phyloP scores from a whole-genome alignment of 2,888 invertebrate species.

The Cetonia aurata region DNA sequence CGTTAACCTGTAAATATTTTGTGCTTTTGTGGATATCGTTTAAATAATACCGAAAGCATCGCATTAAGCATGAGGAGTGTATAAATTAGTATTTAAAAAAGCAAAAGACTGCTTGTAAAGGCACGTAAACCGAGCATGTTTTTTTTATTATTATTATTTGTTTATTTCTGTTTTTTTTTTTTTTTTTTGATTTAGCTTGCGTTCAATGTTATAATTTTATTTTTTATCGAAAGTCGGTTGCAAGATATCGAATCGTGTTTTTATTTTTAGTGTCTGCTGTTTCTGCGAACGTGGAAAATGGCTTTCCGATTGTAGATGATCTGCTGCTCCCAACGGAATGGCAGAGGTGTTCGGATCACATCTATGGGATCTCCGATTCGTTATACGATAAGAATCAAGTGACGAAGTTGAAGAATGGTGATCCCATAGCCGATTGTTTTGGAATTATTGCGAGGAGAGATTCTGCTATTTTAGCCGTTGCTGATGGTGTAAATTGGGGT shows the following conservation, averaged over 20 bases:
- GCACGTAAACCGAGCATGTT: conserved; percentile 7
- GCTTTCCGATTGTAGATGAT: conserved; percentile 50
- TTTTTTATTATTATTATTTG: conserved; percentile 16
- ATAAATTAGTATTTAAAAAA: too few species aligned
- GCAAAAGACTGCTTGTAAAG: too few species aligned
- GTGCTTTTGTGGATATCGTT: neutral
- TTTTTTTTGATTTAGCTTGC: neutral
- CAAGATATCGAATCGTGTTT: neutral
- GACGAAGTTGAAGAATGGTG: conserved; percentile 77
- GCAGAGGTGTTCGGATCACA: conserved; percentile 71
- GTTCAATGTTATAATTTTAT: neutral
- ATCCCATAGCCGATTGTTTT: conserved; percentile 91
- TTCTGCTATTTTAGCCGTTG: conserved; percentile 83
- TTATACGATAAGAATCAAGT: conserved; percentile 87
- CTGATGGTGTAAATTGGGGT: conserved; percentile 95
- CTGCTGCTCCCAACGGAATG: conserved; percentile 67
- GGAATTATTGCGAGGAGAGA: conserved; percentile 80
- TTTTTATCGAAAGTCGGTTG: conserved; percentile 12
- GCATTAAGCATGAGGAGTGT: too few species aligned
- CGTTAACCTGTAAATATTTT: conserved; percentile 7
- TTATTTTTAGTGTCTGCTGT: conserved; percentile 13
- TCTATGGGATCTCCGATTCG: conserved; percentile 81
- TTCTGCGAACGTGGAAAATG: conserved; percentile 19
- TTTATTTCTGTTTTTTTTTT: neutral
- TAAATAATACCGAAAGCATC: conserved; percentile 10